These are phyloP conservation scores for Corynorhinus townsendii DNA, from an alignment of 2,113 vertebrate genomes.

Conservation along the genomic window DNA sequence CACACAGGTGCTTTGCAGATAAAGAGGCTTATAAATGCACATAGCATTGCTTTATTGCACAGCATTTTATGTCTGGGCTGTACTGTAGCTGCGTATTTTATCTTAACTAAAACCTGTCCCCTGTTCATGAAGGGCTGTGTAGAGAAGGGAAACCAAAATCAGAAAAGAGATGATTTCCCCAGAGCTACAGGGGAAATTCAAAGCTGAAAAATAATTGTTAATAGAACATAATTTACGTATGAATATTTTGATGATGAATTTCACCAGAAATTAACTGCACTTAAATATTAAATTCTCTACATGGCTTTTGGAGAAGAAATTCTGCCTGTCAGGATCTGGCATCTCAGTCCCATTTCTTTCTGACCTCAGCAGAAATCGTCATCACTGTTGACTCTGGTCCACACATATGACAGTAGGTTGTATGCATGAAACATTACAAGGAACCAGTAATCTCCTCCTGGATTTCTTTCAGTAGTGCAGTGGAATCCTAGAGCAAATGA, in stretches of 20 bases:
- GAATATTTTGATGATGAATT: constrained; percentile 24
- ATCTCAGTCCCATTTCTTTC: constrained; percentile 32
- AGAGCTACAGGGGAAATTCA: background rate
- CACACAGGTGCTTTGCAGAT: background rate
- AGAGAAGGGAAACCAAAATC: background rate
- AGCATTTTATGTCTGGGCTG: background rate
- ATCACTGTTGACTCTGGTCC: background rate
- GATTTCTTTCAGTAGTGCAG: background rate
- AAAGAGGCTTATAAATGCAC: background rate
- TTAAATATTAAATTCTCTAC: constrained; percentile 61
- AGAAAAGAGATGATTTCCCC: constrained; percentile 24
- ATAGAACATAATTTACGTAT: constrained; percentile 48
- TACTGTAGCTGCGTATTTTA: background rate
- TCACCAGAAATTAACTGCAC: constrained; percentile 39
- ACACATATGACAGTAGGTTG: background rate
- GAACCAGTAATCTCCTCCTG: background rate
- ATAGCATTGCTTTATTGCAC: background rate
- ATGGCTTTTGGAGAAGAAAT: constrained; percentile 28
- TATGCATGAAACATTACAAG: background rate
- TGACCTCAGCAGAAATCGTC: constrained; percentile 39
- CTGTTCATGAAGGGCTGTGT: background rate
- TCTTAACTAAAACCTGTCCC: background rate
- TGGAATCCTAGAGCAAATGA: background rate
- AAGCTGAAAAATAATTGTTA: constrained; percentile 46
- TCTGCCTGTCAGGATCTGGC: background rate